phyloP scores from a whole-genome alignment of 2,113 vertebrate genomes.

The Tachuris rubrigastra region DNA sequence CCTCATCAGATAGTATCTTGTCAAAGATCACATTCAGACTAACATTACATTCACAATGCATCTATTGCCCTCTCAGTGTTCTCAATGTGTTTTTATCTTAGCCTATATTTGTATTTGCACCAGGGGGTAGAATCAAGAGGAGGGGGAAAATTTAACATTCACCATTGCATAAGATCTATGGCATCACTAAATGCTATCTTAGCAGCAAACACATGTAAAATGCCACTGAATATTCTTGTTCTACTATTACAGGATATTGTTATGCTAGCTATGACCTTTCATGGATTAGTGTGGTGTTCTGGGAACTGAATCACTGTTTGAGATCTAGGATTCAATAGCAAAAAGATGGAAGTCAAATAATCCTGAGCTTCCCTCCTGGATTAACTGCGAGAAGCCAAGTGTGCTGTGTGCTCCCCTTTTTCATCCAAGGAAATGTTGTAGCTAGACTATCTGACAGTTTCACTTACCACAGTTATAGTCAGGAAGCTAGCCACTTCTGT shows the following conservation, averaged over 20 bases:
- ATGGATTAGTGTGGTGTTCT: not conserved
- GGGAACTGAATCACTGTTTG: not conserved
- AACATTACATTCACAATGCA: not conserved
- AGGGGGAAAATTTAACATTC: not conserved
- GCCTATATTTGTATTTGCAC: not conserved
- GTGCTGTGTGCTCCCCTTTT: not conserved
- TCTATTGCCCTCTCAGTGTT: not conserved
- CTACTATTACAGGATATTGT: not conserved
- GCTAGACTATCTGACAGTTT: not conserved
- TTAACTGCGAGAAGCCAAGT: not conserved
- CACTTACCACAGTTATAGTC: not conserved
- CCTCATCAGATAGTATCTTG: not conserved
- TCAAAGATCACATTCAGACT: not conserved
- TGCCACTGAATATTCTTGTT: not conserved
- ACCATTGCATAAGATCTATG: not conserved
- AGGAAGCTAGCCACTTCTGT: not conserved
- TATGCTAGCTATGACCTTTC: constrained; percentile 33
- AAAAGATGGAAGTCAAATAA: not conserved
- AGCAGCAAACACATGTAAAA: not conserved
- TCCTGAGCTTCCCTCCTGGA: not conserved
- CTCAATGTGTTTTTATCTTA: not conserved
- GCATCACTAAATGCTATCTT: not conserved
- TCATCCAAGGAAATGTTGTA: not conserved
- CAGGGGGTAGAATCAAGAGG: not conserved
- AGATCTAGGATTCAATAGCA: not conserved